Conservation (phyloP, 1,140 invertebrate genomes). For the Chionoecetes opilio region DNA sequence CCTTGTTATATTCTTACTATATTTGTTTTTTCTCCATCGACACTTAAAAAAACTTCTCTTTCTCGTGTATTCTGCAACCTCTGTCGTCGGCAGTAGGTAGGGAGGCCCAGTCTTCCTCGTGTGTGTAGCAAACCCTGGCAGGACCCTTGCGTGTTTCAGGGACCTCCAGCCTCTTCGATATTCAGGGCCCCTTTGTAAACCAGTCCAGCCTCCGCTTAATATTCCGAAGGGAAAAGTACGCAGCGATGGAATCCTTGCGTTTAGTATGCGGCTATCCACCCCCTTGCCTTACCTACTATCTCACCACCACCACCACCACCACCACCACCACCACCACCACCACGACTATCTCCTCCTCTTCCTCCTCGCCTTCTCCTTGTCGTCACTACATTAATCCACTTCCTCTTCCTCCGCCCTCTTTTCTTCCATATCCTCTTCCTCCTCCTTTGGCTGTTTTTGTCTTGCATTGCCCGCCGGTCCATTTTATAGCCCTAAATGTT, state of each 20-base stretch:
- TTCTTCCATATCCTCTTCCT: not conserved
- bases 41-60: too few relatives aligned
- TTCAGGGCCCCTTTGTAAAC: not conserved
- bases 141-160: not conserved
- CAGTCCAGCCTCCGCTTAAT: not conserved
- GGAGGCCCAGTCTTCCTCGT: not conserved
- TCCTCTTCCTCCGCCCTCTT: not conserved
- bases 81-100: not conserved
- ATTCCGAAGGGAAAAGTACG: not conserved
- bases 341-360: not conserved
- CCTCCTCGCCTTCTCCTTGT: not conserved
- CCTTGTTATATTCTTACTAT: too few relatives aligned
- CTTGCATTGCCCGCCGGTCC: not conserved
- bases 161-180: not conserved
- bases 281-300: slow-evolving; percentile 5
- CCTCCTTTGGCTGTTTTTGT: not conserved
- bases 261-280: not conserved
- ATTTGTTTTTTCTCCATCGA: too few relatives aligned
- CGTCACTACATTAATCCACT: not conserved
- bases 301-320: not conserved
- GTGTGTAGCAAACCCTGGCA: not conserved
- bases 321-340: not conserved
- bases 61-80: not conserved
- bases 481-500: not conserved
- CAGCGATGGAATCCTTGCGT: not conserved